Evolutionary conservation across 2,888 invertebrate species (phyloP).

Genomic region (Serripes groenlandicus): DNA sequence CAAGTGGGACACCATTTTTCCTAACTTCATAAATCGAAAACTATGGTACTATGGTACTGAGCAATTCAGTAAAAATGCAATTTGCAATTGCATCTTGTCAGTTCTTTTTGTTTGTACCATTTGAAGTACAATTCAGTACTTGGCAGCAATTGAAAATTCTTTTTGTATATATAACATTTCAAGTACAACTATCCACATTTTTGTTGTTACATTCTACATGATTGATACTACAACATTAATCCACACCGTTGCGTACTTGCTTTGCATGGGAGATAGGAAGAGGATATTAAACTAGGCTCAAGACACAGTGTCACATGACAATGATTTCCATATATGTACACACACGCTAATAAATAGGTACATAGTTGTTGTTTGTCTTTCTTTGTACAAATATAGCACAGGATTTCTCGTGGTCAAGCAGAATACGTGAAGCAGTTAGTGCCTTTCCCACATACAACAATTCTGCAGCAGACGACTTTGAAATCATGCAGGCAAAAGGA

Average conservation of each 20-base stretch:
- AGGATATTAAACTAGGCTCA: background rate
- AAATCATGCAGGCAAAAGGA: no score
- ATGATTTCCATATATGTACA: background rate
- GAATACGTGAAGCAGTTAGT: background rate
- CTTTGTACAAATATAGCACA: conserved; percentile 17
- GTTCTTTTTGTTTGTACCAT: no score
- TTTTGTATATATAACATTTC: background rate
- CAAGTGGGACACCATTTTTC: background rate
- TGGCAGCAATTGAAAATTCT: no score
- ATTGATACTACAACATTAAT: conserved; percentile 24
- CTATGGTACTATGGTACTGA: no score
- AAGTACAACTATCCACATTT: background rate
- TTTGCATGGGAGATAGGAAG: conserved; percentile 66
- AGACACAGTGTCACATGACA: background rate
- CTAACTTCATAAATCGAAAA: no score
- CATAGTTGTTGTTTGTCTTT: background rate
- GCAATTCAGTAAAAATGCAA: no score
- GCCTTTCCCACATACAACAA: no score
- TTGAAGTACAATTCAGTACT: no score
- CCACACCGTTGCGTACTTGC: conserved; percentile 67
- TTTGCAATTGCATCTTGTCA: no score
- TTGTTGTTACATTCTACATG: no score
- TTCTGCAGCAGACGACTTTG: no score
- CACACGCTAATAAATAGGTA: background rate
- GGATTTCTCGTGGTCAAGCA: background rate